Evolutionary conservation across 2,888 invertebrate species (phyloP), one percentile per base, ranked within the genome.

Genomic region (Boloria euphrosyne): DNA sequence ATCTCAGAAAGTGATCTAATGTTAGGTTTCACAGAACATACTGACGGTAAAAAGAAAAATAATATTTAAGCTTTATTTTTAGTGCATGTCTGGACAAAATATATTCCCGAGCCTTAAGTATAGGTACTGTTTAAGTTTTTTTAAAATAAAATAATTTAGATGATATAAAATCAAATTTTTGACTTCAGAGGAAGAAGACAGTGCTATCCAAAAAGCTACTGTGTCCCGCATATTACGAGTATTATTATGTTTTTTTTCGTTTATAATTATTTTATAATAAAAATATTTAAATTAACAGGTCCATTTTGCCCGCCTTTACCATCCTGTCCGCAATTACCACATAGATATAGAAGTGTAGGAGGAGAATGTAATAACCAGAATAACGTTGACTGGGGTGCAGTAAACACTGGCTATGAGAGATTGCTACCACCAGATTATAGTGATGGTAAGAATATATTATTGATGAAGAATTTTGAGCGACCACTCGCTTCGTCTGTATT

Each of bases 311-410:
- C 82, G 0, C 77, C 85, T 3, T 81, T 78, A 4, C 90, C 90
- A 0, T 61, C 75, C 0, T 95, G 95, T 73, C 83, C 10, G 31
- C 31, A 76, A 13, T 68, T 84, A 0, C 81, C 84, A 0, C 82
- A 79, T 13, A 94, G 93, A 62, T 97, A 96, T 84, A 93, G 97
- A 63, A 93, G 94, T 2, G 85, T 95, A 18, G 96, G 96, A 78
- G 98, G 98, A 0, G 94, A 95, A 13, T 98, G 98, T 82, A 98
- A 97, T 84, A 98, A 97, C 85, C 83, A 93, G 1, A 83, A 92
- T 6, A 86, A 94, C 67, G 93, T 95, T 0, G 92, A 93, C 14
- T 96, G 96, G 96, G 98, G 98, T 3, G 93, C 94, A 17, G 92
- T 94, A 10, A 88, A 94, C 58, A 94, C 95, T 18, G 94, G 94